Evolutionary conservation across 2,113 vertebrate species (phyloP).

Genomic region (Ameiurus melas): DNA sequence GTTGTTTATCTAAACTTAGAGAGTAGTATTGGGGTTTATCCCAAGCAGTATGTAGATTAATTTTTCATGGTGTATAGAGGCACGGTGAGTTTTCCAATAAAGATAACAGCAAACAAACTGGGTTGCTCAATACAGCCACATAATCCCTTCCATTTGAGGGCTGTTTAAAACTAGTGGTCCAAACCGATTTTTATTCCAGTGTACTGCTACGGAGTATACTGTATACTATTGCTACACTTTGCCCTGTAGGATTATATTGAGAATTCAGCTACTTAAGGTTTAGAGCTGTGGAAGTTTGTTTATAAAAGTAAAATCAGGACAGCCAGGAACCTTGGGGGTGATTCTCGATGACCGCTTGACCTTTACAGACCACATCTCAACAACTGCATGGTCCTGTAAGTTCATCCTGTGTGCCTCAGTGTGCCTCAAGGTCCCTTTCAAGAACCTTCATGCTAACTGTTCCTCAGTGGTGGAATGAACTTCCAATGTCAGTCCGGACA

Average conservation of each 20-base stretch:
- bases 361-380: too few relatives aligned
- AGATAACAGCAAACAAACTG: slow-evolving; percentile 18
- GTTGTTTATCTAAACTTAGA: not conserved
- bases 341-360: too few relatives aligned
- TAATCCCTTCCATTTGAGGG: not conserved
- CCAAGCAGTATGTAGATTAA: not conserved
- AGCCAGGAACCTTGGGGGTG: too few relatives aligned
- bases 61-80: not conserved
- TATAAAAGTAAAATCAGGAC: too few relatives aligned
- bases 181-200: not conserved
- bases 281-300: not conserved
- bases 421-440: too few relatives aligned
- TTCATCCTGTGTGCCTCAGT: too few relatives aligned
- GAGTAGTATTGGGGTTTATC: not conserved
- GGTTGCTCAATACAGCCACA: not conserved
- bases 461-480: too few relatives aligned
- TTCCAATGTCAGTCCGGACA: too few relatives aligned
- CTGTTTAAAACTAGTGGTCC: not conserved
- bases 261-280: not conserved
- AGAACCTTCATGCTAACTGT: too few relatives aligned
- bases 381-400: too few relatives aligned
- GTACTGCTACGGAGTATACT: not conserved
- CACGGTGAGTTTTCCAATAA: slow-evolving; percentile 9
- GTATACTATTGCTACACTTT: not conserved
- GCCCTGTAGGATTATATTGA: not conserved